Base-by-base conservation (phyloP, 2,113 vertebrate genomes). In the Dromas ardeola region DNA sequence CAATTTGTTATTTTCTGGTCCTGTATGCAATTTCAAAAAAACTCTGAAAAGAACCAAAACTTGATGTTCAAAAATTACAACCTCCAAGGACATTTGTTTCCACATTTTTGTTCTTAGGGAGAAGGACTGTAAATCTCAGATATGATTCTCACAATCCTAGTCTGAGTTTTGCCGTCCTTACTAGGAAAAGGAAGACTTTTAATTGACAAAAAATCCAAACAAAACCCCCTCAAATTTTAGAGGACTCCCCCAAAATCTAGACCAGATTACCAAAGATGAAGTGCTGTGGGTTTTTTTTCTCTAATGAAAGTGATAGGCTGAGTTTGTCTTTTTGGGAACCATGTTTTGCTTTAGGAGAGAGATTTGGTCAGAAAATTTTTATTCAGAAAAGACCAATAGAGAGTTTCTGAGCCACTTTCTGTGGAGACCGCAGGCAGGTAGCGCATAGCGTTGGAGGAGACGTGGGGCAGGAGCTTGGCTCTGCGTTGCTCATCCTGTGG, bases 401-500 rank as follows among this genome's bases (percentile, higher is more conserved):
- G 29, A 45, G 15, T 50, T 67, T 78, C 47, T 67, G 42, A 73
- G 42, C 29, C 11, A 4, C 23, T 78, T 89, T n/a, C 25, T 56
- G 72, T 9, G 7, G 32, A 78, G 50, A 10, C 26, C 0, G 1
- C 30, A 42, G 40, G 43, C 50, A 74, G 73, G 36, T 36, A 73
- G 15, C 56, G 20, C 0, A 0, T 36, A 52, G 20, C 18, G 6
- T 21, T 80, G 38, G 49, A 80, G 36, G 40, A 62, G 50, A 49
- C 0, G 1, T 22, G 22, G 21, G 26, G 14, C 38, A 66, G 45
- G 14, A 59, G 45, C 45, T 55, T 76, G 43, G 38, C 30, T 71
- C 19, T 38, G 38, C 0, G 5, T 59, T 65, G 50, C 13, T n/a
- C 1, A 0, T 77, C 40, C 86, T 76, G 72, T 2, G 1, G 72